Evolutionary conservation across 2,888 invertebrate genomes (phyloP), one percentile per base, ranked within the genome.

Genomic region (Ennomos erosarius): DNA sequence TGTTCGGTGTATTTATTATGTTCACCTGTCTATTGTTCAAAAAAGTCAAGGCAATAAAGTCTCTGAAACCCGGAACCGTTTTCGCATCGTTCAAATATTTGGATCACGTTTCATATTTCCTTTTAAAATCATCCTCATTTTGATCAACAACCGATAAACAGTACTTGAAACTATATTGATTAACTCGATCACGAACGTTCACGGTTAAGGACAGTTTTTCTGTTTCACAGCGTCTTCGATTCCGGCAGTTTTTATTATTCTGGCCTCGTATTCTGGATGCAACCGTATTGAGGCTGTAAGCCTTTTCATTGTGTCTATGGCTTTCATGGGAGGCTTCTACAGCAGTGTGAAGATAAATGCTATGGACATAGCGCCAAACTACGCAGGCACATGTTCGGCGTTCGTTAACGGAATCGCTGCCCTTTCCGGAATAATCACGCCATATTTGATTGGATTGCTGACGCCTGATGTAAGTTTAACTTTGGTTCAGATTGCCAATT

Each of bases 241-340:
- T 46, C 95, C 95, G 38, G 94, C 94, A 1, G 71, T 94, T 59
- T 94, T 94, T 74, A 93, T 95, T 46, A 88, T 95, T 65, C 87
- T 92, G 52, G 95, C 95, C 42, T 94, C 94, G 49, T 95, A 95
- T 74, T 93, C 94, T 1, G 94, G 94, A 40, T 95, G 95, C 73
- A 85, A 94, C 70, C 78, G 91, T 10, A 44, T 79, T 12, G 71
- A 82, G 61, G 76, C 92, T 47, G 92, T 94, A 8, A 89, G 93
- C 42, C 83, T 94, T 57, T 94, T 95, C 76, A 93, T 95, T 51
- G 78, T 93, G 35, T 93, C 91, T 35, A 93, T 95, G 94, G 94
- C 93, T 37, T 93, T 94, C 61, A 95, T 95, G 95, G 95, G 95
- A 1, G 94, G 94, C 1, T 95, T 94, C 80, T 95, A 95, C 74